Conservation (phyloP, 1,140 invertebrate genomes). For the Ceratina japonica region DNA sequence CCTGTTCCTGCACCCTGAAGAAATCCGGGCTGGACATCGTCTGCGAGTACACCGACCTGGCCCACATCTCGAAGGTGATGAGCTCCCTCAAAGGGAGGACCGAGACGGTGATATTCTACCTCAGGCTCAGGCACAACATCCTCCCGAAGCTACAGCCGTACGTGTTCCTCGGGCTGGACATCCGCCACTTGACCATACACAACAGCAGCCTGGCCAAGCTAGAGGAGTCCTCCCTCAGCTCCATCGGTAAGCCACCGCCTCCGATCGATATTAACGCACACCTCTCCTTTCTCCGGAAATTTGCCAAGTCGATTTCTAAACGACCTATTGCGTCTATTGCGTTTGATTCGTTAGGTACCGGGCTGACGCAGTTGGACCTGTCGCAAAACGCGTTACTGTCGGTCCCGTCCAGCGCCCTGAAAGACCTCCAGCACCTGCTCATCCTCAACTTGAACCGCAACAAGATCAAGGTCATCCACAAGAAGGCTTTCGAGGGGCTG, state of each 20-base stretch:
- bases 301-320: too few relatives aligned
- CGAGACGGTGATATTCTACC: slow-evolving; percentile 89
- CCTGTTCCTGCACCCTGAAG: slow-evolving; percentile 90
- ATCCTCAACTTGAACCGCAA: slow-evolving; percentile 95
- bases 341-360: slow-evolving; percentile 83
- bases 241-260: slow-evolving; percentile 91
- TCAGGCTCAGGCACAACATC: slow-evolving; percentile 91
- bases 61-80: slow-evolving; percentile 88
- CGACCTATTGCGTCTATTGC: too few relatives aligned
- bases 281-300: too few relatives aligned
- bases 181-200: slow-evolving; percentile 91
- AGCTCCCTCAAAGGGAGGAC: slow-evolving; percentile 85
- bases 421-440: slow-evolving; percentile 88
- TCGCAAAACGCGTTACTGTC: slow-evolving; percentile 88
- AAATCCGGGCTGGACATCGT: slow-evolving; percentile 92
- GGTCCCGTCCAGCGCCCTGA: slow-evolving; percentile 89
- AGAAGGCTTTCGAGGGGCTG: slow-evolving; percentile 89
- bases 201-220: slow-evolving; percentile 92
- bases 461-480: slow-evolving; percentile 87
- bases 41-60: slow-evolving; percentile 89
- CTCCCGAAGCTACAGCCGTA: slow-evolving; percentile 90
- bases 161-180: slow-evolving; percentile 91
- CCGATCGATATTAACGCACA: too few relatives aligned
- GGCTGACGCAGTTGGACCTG: slow-evolving; percentile 90
- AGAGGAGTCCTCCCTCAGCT: slow-evolving; percentile 90